A percentile compares a stretch with the other conserved stretches of the same genome.
These are phyloP conservation scores for Oreochromis tanganicae DNA, from an alignment of 2,113 vertebrate genomes.

Conservation along the genomic window DNA sequence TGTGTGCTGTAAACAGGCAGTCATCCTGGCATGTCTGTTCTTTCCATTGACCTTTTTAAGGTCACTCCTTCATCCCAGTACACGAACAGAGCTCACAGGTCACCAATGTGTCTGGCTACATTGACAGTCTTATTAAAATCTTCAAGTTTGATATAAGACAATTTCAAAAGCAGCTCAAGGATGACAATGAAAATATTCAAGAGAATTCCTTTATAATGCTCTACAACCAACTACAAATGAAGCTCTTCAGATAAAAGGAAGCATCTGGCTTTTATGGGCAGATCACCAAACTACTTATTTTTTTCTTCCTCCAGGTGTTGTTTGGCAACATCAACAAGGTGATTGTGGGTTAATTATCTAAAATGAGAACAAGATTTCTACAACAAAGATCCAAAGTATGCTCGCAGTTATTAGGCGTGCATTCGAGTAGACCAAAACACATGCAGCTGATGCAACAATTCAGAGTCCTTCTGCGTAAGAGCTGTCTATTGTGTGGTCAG, in stretches of 20 bases:
- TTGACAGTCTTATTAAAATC: not conserved
- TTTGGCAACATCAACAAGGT: not conserved
- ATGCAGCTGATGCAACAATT: not conserved
- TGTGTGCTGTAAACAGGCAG: not conserved
- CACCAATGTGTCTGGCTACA: not conserved
- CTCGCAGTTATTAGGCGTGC: not conserved
- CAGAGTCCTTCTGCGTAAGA: not conserved
- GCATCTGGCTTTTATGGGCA: slow-evolving; percentile 5
- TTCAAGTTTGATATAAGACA: not conserved
- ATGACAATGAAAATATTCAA: not conserved
- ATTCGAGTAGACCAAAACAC: not conserved
- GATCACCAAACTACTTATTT: not conserved
- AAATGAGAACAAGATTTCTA: slow-evolving; percentile 11
- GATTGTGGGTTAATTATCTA: not conserved
- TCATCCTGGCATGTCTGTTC: not conserved
- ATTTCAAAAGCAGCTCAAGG: not conserved
- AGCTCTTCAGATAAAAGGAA: not conserved
- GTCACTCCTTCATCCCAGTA: not conserved
- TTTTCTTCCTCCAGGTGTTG: slow-evolving; percentile 5
- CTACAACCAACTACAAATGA: not conserved
- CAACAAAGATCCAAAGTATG: not conserved
- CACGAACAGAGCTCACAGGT: slow-evolving; percentile 18
- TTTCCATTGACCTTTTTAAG: not conserved
- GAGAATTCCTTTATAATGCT: not conserved
- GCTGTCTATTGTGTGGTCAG: not conserved